Evolutionary conservation across 2,888 invertebrate species (phyloP), one percentile per base, ranked within the genome.

Genomic region (Agrilus mali): DNA sequence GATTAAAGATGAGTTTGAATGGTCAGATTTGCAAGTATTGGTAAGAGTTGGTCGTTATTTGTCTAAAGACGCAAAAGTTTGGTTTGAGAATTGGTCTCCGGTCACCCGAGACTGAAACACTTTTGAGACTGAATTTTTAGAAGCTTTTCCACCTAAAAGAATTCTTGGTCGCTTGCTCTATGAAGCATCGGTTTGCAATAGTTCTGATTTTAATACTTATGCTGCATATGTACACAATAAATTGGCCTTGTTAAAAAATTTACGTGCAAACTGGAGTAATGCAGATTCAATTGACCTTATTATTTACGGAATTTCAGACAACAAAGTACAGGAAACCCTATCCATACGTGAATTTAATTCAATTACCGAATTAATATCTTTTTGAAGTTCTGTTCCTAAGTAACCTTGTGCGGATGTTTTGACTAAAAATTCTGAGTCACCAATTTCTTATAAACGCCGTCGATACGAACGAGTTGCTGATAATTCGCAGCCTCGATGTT

Each of bases 201-300:
- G 49, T 33, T 27, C 38, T 22, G 16, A 33, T 2, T 50, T 42
- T 39, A 52, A 53, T 20, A 52, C 50, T 6, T 54, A 52, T 36
- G 47, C 44, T 22, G 17, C 46, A 5, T 52, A 55, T 46, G 50
- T 55, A 32, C 47, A 50, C 43, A 27, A 53, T 43, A 55, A 53
- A 35, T 14, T 37, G 6, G 38, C 42, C 14, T 34, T 49, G 34
- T 39, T 55, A 7, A 47, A 47, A 47, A 52, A 50, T 44, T 35
- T 54, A n/a, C 39, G 51, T 7, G 52, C 40, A 13, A 37, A 41
- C 32, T 55, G 53, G 54, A 35, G 47, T 31, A 49, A 48, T 15
- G n/a, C 20, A 38, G 55, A 53, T 43, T 36, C 50, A 36, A 47
- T 51, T 16, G 52, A 53, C 41, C 41, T 33, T 54, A 49, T 53